A percentile compares a stretch with the other conserved stretches of the same genome.
Evolutionary conservation across 2,113 vertebrate species (phyloP).

Genomic region (Tor tambroides): DNA sequence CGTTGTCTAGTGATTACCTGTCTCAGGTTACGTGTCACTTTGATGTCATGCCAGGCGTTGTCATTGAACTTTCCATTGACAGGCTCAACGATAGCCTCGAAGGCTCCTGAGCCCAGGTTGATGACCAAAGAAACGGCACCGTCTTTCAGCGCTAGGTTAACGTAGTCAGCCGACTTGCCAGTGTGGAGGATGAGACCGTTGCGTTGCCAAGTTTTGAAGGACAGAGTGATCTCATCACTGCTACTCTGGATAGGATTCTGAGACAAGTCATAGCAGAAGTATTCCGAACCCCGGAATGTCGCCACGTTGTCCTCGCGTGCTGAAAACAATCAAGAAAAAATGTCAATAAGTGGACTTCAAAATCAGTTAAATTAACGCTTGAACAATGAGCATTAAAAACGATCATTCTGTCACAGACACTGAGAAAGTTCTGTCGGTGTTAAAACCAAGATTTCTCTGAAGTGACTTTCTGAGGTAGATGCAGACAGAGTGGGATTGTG

Average conservation of each 20-base stretch:
- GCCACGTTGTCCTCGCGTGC: constrained; percentile 95
- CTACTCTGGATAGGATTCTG: constrained; percentile 99
- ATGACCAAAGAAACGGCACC: constrained; percentile 96
- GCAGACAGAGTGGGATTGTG: background rate
- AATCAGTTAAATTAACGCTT: background rate
- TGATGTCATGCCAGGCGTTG: constrained; percentile 97
- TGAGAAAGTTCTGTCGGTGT: background rate
- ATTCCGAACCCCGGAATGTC: constrained; percentile 97
- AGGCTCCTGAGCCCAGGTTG: constrained; percentile 98
- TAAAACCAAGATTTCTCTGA: background rate
- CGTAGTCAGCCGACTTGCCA: constrained; percentile 96
- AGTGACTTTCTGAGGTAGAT: background rate
- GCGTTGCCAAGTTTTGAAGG: constrained; percentile 98
- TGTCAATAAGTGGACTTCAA: background rate
- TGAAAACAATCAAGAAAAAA: constrained; percentile 61
- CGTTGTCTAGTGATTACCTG: constrained; percentile 87
- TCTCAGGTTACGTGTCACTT: constrained; percentile 98
- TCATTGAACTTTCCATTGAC: constrained; percentile 99
- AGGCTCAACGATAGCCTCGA: constrained; percentile 97
- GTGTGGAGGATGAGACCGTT: constrained; percentile 99
- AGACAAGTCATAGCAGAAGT: constrained; percentile 97
- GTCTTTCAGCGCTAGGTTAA: constrained; percentile 97
- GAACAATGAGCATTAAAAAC: background rate
- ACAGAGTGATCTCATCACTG: constrained; percentile 97
- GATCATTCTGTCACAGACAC: background rate